Conservation (phyloP, 2,113 vertebrate genomes). For the Rafetus swinhoei region DNA sequence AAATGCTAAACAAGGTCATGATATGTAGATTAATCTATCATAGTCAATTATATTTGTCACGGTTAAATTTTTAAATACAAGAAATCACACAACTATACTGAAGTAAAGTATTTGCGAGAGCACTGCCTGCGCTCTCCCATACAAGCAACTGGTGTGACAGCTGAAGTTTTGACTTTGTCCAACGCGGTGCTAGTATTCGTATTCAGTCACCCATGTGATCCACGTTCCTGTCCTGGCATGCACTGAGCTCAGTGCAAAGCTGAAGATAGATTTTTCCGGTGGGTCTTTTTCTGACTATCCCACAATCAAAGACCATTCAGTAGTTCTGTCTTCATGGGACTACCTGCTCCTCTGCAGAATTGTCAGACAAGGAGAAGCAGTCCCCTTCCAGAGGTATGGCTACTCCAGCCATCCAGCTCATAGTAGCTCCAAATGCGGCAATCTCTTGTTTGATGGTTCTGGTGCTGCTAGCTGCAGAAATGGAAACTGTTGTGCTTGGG, state of each 20-base stretch:
- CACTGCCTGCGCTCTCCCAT: too few relatives aligned
- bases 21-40: too few relatives aligned
- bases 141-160: too few relatives aligned
- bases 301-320: fast-evolving
- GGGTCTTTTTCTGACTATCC: not conserved
- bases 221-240: not conserved
- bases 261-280: not conserved
- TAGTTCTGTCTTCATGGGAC: not conserved
- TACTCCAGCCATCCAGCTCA: not conserved
- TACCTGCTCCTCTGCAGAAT: not conserved
- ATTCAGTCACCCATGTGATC: too few relatives aligned
- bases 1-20: too few relatives aligned
- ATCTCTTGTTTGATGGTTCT: not conserved
- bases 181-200: too few relatives aligned
- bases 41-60: too few relatives aligned
- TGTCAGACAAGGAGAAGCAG: not conserved
- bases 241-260: fast-evolving
- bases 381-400: not conserved
- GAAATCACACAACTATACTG: too few relatives aligned
- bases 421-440: not conserved
- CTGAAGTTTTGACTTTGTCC: too few relatives aligned
- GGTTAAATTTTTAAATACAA: too few relatives aligned
- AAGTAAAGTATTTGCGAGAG: too few relatives aligned
- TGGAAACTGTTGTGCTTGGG: not conserved
- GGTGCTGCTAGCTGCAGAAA: not conserved